Evolutionary conservation across 2,888 invertebrate species (phyloP).

Genomic region (Pristionchus entomophagus): DNA sequence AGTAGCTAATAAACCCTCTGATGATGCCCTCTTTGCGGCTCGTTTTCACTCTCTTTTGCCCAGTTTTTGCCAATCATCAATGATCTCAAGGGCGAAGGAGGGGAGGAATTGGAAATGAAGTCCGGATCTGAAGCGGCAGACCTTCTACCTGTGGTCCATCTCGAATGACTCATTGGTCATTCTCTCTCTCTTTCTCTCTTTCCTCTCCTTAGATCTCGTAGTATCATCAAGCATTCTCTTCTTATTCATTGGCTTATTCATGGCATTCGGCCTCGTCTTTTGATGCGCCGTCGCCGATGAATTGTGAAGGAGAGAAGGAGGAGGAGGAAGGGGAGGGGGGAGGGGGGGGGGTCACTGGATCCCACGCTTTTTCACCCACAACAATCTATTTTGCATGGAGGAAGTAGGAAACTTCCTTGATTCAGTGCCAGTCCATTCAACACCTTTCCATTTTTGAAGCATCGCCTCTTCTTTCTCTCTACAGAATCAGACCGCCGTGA

Average conservation of each 20-base stretch:
- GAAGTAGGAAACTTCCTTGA: too few species aligned
- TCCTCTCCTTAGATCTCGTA: neutral
- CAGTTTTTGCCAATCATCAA: slow-evolving; percentile 10
- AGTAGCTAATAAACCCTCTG: slow-evolving; percentile 8
- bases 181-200: too few species aligned
- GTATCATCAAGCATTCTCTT: slow-evolving; percentile 42
- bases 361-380: neutral
- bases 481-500: too few species aligned
- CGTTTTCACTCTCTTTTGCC: slow-evolving; percentile 2
- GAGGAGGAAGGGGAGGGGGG: neutral
- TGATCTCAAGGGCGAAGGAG: neutral
- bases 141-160: neutral
- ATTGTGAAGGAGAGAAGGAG: too few species aligned
- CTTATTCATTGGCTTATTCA: slow-evolving; percentile 37
- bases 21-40: slow-evolving; percentile 21
- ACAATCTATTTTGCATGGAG: neutral
- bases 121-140: neutral
- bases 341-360: neutral
- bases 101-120: neutral
- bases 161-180: neutral
- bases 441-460: too few species aligned
- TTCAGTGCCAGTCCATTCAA: too few species aligned
- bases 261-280: neutral
- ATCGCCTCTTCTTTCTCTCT: too few species aligned
- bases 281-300: too few species aligned